Evolutionary conservation across 2,113 vertebrate genomes (phyloP).

Genomic region (Raja brachyura): DNA sequence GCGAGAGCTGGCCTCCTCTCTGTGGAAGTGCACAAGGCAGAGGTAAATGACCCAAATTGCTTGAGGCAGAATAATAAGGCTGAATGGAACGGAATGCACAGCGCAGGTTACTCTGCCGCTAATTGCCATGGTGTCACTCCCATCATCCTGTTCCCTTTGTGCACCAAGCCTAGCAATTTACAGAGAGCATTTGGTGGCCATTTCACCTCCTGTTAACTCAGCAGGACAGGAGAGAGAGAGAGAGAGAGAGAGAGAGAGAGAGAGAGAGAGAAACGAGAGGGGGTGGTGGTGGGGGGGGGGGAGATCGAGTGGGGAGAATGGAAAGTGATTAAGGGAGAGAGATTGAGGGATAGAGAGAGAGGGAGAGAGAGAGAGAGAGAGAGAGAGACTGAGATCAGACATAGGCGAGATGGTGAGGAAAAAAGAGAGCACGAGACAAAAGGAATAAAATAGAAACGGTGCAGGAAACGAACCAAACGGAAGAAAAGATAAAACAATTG

Average conservation of each 20-base stretch:
- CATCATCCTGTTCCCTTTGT: background rate
- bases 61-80: background rate
- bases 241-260: too few relatives aligned
- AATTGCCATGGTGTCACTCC: conserved; percentile 16
- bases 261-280: too few relatives aligned
- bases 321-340: background rate
- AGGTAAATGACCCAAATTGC: background rate
- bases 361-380: background rate
- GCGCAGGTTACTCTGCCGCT: background rate
- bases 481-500: background rate
- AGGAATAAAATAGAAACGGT: background rate
- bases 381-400: background rate
- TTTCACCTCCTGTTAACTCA: conserved; percentile 11
- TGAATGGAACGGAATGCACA: background rate
- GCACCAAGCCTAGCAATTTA: background rate
- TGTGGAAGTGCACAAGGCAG: background rate
- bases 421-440: background rate
- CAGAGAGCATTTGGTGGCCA: background rate
- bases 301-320: background rate
- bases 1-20: background rate
- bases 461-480: too few relatives aligned
- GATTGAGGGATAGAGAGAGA: background rate
- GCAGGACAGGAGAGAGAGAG: background rate
- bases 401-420: background rate
- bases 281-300: background rate